These are phyloP conservation scores for Propithecus perrieri DNA, from an alignment of 2,797 vertebrate genomes.

Conservation along the genomic window DNA sequence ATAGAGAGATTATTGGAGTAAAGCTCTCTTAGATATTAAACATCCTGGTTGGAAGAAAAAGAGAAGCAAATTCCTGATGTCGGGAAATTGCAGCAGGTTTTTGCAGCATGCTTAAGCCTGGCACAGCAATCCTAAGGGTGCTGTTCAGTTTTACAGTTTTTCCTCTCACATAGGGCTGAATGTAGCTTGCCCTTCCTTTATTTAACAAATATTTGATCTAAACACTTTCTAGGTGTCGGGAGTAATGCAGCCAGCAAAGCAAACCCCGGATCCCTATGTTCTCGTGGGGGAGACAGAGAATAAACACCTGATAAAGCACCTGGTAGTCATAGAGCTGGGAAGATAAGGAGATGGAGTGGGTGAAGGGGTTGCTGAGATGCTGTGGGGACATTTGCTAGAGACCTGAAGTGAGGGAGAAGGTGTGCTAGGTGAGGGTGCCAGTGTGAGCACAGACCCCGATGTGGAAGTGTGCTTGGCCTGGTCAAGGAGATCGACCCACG, in stretches of 20 bases:
- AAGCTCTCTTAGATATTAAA: background rate
- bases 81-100: background rate
- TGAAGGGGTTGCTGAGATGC: background rate
- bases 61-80: background rate
- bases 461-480: background rate
- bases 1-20: background rate
- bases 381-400: background rate
- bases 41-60: background rate
- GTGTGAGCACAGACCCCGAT: background rate
- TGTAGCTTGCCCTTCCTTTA: background rate
- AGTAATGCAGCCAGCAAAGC: background rate
- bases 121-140: background rate
- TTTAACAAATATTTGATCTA: background rate
- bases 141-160: background rate
- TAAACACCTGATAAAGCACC: rapidly evolving
- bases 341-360: too few relatives aligned
- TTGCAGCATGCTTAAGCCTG: background rate
- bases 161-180: background rate
- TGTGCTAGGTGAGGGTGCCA: background rate
- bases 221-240: background rate
- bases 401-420: too few relatives aligned
- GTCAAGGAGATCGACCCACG: background rate
- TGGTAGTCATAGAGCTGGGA: background rate
- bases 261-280: background rate
- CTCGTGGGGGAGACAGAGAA: background rate